Evolutionary conservation across 1,140 invertebrate genomes (phyloP).

Genomic region (Brachionus rubens): DNA sequence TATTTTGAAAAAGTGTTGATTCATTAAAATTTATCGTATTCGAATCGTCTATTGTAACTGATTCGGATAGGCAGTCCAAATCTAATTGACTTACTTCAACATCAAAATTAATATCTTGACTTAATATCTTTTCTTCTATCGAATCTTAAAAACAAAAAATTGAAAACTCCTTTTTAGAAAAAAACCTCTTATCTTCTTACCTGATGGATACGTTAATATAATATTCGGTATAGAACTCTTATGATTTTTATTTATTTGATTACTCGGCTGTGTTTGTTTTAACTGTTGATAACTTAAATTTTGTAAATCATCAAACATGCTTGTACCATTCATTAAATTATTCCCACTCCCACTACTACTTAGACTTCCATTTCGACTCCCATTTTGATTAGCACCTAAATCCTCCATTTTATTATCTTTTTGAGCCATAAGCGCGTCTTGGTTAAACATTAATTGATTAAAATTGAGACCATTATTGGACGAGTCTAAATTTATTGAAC

Average conservation of each 20-base stretch:
- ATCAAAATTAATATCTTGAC: conserved; percentile 29
- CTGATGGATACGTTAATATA: conserved; percentile 25
- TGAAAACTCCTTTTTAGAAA: not conserved
- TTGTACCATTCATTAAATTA: conserved; percentile 1
- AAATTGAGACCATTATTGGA: too few species aligned
- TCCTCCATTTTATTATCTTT: not conserved
- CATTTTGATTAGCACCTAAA: conserved; percentile 25
- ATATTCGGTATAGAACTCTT: conserved; percentile 44
- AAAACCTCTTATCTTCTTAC: not conserved
- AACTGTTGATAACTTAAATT: conserved; percentile 5
- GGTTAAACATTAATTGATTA: conserved; percentile 5
- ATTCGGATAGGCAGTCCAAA: not conserved
- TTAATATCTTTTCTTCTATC: conserved; percentile 18
- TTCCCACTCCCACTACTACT: conserved; percentile 30
- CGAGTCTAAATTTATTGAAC: conserved; percentile 31
- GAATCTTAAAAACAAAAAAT: conserved; percentile 4
- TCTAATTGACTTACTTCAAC: not conserved
- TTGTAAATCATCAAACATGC: conserved; percentile 5
- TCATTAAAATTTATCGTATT: conserved; percentile 29
- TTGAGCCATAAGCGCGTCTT: not conserved
- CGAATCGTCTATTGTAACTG: conserved; percentile 17
- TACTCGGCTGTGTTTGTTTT: not conserved
- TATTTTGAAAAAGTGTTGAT: not conserved
- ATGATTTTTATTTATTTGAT: conserved; percentile 6
- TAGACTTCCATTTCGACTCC: conserved; percentile 17